A percentile compares a stretch with the other conserved stretches of the same genome.
Conservation (phyloP, 2,888 invertebrate species). For the Apotomis capreana region DNA sequence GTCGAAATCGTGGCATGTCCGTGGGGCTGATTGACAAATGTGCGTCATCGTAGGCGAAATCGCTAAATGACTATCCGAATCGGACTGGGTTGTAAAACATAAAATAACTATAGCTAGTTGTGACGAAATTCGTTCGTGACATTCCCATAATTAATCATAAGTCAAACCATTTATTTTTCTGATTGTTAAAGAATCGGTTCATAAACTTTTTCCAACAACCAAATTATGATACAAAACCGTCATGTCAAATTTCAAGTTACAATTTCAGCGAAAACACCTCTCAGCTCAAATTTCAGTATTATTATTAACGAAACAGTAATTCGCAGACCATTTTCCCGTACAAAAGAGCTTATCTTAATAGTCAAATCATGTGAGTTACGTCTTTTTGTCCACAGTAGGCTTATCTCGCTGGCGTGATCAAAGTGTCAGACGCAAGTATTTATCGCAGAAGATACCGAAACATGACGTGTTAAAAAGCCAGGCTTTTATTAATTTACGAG, state of each 20-base stretch:
- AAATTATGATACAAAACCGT: background rate
- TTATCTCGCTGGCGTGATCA: constrained; percentile 5
- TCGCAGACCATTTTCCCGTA: background rate
- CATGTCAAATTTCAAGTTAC: background rate
- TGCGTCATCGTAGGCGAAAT: no score
- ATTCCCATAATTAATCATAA: no score
- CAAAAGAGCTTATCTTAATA: background rate
- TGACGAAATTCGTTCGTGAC: no score
- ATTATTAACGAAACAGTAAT: constrained; percentile 5
- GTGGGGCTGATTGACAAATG: no score
- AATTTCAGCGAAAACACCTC: background rate
- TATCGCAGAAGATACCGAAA: constrained; percentile 6
- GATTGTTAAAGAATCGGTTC: no score
- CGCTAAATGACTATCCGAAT: no score
- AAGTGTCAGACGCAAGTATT: constrained; percentile 1
- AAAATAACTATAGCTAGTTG: no score
- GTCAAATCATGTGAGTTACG: background rate
- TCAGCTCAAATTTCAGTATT: background rate
- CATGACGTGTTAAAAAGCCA: constrained; percentile 10
- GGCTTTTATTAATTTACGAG: constrained; percentile 17
- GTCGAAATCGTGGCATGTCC: no score
- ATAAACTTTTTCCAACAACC: background rate
- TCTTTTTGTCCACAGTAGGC: background rate
- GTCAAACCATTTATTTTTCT: no score
- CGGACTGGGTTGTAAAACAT: no score